Evolutionary conservation across 2,113 vertebrate genomes (phyloP).

Genomic region (Callipepla squamata): DNA sequence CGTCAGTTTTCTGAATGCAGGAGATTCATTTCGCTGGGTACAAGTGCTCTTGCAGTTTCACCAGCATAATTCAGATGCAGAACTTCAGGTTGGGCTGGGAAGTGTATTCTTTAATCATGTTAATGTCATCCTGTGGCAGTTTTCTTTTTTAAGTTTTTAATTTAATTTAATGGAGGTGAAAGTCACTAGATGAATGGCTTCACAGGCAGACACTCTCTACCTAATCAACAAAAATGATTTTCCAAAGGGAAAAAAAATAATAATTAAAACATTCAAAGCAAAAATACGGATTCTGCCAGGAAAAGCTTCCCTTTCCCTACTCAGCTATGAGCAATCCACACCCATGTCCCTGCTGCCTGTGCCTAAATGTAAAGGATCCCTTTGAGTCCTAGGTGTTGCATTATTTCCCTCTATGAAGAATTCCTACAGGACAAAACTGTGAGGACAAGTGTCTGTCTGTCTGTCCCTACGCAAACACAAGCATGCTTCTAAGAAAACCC

Average conservation of each 20-base stretch:
- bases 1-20: background rate
- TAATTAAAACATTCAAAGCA: background rate
- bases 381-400: background rate
- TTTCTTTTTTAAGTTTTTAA: background rate
- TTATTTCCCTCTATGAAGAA: background rate
- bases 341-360: background rate
- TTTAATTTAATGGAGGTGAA: slow-evolving; percentile 16
- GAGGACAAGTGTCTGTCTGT: background rate
- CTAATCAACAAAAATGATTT: background rate
- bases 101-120: slow-evolving; percentile 24
- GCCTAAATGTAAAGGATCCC: background rate
- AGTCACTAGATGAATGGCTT: background rate
- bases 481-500: background rate
- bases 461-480: background rate
- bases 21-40: background rate
- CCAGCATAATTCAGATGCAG: background rate
- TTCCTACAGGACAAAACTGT: background rate
- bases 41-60: slow-evolving; percentile 17
- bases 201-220: background rate
- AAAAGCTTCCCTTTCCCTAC: background rate
- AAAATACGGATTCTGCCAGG: background rate
- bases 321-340: accelerated
- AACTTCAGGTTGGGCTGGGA: background rate
- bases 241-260: background rate
- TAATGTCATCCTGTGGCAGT: background rate